These are phyloP conservation scores for Tinea semifulvella DNA, from an alignment of 2,888 invertebrate species.

Conservation along the genomic window DNA sequence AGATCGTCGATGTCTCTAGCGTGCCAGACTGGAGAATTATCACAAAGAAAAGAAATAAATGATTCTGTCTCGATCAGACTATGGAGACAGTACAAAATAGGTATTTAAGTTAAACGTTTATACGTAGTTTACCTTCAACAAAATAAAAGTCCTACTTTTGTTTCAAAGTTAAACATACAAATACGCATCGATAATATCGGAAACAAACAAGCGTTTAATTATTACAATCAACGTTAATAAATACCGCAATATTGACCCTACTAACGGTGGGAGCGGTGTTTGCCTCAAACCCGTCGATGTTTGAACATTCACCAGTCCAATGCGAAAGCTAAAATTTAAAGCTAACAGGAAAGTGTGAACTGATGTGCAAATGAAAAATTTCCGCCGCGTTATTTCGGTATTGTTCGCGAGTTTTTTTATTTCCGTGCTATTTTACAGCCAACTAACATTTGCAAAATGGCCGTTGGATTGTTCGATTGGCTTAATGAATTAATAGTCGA, in stretches of 20 bases:
- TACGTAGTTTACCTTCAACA: no score
- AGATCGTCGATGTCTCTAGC: no score
- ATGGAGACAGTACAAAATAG: no score
- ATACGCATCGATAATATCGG: background rate
- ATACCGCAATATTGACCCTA: conserved; percentile 14
- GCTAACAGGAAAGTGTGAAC: conserved; percentile 52
- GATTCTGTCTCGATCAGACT: no score
- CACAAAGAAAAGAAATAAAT: no score
- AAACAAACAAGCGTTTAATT: conserved; percentile 13
- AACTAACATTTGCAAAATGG: background rate
- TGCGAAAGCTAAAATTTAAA: conserved; percentile 36
- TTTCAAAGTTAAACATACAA: no score
- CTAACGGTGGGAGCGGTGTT: conserved; percentile 13
- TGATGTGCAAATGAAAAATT: conserved; percentile 56
- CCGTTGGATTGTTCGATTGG: background rate
- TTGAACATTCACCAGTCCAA: conserved; percentile 28
- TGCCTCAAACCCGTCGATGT: conserved; percentile 22
- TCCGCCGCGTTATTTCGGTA: conserved; percentile 29
- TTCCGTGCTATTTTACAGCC: conserved; percentile 8
- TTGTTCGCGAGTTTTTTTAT: conserved; percentile 7
- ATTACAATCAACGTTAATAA: conserved; percentile 11
- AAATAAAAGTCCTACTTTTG: no score
- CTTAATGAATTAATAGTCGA: no score
- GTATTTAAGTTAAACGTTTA: no score
- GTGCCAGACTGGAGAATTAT: no score